These are phyloP conservation scores for Mesitornis unicolor DNA, from an alignment of 2,113 vertebrate genomes.

Conservation along the genomic window DNA sequence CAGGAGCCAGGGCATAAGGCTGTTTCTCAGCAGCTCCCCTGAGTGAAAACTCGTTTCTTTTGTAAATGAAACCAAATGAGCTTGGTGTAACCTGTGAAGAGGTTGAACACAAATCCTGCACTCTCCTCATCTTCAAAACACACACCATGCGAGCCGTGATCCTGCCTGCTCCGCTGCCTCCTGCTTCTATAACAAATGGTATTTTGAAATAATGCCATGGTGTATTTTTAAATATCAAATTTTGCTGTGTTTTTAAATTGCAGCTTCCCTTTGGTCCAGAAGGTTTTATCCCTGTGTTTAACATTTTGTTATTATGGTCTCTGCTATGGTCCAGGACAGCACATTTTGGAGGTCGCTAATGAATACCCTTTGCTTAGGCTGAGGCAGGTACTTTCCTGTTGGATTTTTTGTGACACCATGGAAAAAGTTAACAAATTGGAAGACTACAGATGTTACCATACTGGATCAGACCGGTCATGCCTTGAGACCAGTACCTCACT, in stretches of 20 bases:
- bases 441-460: background rate
- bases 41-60: background rate
- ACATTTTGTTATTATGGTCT: background rate
- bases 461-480: background rate
- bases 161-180: background rate
- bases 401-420: background rate
- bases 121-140: background rate
- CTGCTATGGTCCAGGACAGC: background rate
- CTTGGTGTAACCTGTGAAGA: slow-evolving; percentile 14
- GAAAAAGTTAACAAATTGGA: background rate
- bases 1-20: background rate
- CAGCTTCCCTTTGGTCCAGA: slow-evolving; percentile 7
- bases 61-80: background rate
- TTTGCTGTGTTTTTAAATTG: slow-evolving; percentile 58
- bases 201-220: slow-evolving; percentile 36
- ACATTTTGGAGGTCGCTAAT: background rate
- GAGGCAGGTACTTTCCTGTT: background rate
- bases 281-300: slow-evolving; percentile 22
- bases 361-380: background rate
- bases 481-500: background rate
- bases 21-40: background rate
- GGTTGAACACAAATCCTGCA: slow-evolving; percentile 6
- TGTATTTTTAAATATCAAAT: slow-evolving; percentile 61
- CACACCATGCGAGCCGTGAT: background rate
- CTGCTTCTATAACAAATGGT: slow-evolving; percentile 27